These are phyloP conservation scores for Brachyhypopomus occidentalis DNA, from an alignment of 2,113 vertebrate species.

Conservation along the genomic window DNA sequence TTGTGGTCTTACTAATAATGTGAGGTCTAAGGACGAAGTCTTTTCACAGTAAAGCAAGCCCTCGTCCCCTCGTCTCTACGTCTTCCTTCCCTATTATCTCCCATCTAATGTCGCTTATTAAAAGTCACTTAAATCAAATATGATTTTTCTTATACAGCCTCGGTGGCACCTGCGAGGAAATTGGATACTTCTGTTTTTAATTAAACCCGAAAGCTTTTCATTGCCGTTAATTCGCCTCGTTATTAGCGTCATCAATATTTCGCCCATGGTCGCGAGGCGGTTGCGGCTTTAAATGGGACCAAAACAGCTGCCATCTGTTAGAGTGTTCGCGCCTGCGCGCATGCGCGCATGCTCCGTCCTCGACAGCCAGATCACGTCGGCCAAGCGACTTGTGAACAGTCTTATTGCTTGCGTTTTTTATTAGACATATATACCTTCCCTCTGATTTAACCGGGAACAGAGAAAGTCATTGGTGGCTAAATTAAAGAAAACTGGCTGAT, in stretches of 20 bases:
- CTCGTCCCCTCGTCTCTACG: not conserved
- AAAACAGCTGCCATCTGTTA: not conserved
- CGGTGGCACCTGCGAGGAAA: conserved; percentile 14
- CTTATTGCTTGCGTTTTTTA: not conserved
- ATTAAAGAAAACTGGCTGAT: conserved; percentile 30
- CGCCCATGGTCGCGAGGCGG: not conserved
- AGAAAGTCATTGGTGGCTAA: conserved; percentile 39
- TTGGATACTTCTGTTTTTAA: conserved; percentile 31
- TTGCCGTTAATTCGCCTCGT: conserved; percentile 41
- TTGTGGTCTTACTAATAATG: conserved; percentile 27
- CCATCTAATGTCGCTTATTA: conserved; percentile 46
- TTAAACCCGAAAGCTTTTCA: conserved; percentile 26
- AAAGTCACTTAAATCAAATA: conserved; percentile 50
- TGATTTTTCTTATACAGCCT: conserved; percentile 25
- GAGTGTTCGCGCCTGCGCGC: too few species aligned
- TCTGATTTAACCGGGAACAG: conserved; percentile 14
- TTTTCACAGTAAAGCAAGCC: conserved; percentile 21
- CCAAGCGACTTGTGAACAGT: not conserved
- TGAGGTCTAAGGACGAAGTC: conserved; percentile 20
- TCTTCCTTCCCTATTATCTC: conserved; percentile 19
- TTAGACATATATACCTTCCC: not conserved
- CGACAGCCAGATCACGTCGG: too few species aligned
- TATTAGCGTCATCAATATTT: conserved; percentile 17
- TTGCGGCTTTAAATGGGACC: not conserved
- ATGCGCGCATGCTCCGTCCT: too few species aligned